Evolutionary conservation across 2,888 invertebrate species (phyloP).

Genomic region (Mesopsocus fuscifrons): DNA sequence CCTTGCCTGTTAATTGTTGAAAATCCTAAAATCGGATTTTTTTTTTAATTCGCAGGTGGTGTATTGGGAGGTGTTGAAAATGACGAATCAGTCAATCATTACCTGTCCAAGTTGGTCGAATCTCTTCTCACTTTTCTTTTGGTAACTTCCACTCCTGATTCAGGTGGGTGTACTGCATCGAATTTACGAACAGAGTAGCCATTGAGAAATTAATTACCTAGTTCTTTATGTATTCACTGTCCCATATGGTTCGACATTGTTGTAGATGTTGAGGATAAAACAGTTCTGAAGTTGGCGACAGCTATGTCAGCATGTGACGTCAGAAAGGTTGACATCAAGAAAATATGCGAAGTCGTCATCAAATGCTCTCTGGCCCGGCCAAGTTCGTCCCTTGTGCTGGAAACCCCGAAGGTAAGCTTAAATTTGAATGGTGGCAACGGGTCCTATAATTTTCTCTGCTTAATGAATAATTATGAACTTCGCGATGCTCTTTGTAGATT

Average conservation of each 20-base stretch:
- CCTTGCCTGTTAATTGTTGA: too few species aligned
- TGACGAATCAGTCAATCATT: too few species aligned
- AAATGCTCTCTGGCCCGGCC: conserved; percentile 13
- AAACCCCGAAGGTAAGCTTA: not conserved
- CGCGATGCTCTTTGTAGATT: conserved; percentile 26
- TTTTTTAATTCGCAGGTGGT: too few species aligned
- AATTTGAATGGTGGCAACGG: too few species aligned
- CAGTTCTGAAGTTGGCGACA: not conserved
- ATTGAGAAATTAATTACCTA: not conserved
- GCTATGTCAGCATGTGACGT: not conserved
- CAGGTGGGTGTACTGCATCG: not conserved
- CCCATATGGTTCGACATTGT: too few species aligned
- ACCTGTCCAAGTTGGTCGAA: too few species aligned
- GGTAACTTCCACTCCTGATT: too few species aligned
- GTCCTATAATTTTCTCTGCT: too few species aligned
- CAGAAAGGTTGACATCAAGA: not conserved
- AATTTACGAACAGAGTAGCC: not conserved
- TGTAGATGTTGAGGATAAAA: not conserved
- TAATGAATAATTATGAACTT: too few species aligned
- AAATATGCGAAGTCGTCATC: conserved; percentile 14
- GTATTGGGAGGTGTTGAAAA: too few species aligned
- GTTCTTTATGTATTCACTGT: not conserved
- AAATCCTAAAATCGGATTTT: too few species aligned
- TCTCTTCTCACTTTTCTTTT: too few species aligned
- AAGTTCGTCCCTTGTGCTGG: conserved; percentile 1